Evolutionary conservation across 2,113 vertebrate species (phyloP), one percentile per base, ranked within the genome.

Genomic region (Gymnobelideus leadbeateri): DNA sequence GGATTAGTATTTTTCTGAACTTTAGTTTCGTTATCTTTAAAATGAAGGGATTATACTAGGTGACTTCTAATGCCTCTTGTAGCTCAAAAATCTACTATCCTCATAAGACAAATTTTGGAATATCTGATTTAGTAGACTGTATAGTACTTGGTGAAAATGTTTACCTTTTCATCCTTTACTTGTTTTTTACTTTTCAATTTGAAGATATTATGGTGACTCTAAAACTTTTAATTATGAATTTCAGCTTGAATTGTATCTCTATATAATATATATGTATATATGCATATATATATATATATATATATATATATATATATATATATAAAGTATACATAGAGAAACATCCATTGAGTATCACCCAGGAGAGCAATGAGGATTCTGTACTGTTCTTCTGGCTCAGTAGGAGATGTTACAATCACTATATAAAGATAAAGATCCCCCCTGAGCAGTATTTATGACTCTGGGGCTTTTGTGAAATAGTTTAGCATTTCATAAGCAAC

Each of bases 401-500:
- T 51, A 51, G 90, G 92, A 93, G 61, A 24, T 2, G 91, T 51
- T 92, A 94, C 46, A 94, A 43, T 77, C 54, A 89, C n/a, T n/a
- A 94, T n/a, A 96, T 61, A 21, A 90, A 95, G 53, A 3, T 96
- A 68, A 51, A 25, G 51, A 28, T 96, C 9, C 5, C 19, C 92
- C 84, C 28, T 84, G 2, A 24, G 26, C 2, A 50, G 3, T 94
- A 95, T 96, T 96, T 95, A 92, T 95, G 57, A 52, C 53, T 94
- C 92, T 84, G n/a, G 93, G 25, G 12, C 46, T 93, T 26, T 93
- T 93, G 54, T 93, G 91, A 94, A 97, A 95, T 4, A 1, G 12
- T 92, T 96, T 51, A 26, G 24, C 91, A 77, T 94, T 51, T 95
- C 26, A 51, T 95, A 94, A 94, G 94, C 95, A 95, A 26, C 46